Percentiles rank a stretch among this genome's conserved stretches.
These are phyloP conservation scores for Phyllotis vaccarum DNA, from an alignment of 2,797 vertebrate species.

Conservation along the genomic window DNA sequence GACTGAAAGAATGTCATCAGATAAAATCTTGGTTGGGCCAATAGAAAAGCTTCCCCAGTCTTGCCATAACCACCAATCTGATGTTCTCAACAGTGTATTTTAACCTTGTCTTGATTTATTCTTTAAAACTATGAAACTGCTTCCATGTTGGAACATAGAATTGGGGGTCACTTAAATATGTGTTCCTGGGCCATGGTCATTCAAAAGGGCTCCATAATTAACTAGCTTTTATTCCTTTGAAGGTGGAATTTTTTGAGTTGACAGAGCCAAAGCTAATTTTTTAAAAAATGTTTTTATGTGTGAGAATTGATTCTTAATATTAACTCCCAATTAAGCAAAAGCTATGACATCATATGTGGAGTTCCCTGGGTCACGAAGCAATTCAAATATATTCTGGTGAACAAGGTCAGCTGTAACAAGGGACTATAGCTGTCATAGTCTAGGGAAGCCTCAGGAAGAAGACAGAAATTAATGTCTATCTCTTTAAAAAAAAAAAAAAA, in stretches of 20 bases:
- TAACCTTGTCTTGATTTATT: background rate
- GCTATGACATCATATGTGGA: constrained; percentile 60
- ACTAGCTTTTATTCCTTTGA: background rate
- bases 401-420: constrained; percentile 74
- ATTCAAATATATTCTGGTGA: constrained; percentile 80
- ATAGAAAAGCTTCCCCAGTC: background rate
- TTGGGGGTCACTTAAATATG: background rate
- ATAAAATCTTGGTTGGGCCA: background rate
- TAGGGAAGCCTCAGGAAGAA: constrained; percentile 66
- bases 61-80: background rate
- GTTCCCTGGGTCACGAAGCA: constrained; percentile 76
- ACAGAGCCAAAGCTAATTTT: background rate
- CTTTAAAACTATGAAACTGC: background rate
- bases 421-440: constrained; percentile 21
- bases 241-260: background rate
- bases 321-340: constrained; percentile 63
- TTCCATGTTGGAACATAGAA: background rate
- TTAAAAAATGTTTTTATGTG: constrained; percentile 31
- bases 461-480: constrained; percentile 69
- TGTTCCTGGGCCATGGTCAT: background rate
- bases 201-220: background rate
- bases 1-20: background rate
- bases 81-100: background rate
- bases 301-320: constrained; percentile 52
- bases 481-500: constrained; percentile 51